Conservation (phyloP, 2,888 invertebrate genomes). For the Branchellion lobata region DNA sequence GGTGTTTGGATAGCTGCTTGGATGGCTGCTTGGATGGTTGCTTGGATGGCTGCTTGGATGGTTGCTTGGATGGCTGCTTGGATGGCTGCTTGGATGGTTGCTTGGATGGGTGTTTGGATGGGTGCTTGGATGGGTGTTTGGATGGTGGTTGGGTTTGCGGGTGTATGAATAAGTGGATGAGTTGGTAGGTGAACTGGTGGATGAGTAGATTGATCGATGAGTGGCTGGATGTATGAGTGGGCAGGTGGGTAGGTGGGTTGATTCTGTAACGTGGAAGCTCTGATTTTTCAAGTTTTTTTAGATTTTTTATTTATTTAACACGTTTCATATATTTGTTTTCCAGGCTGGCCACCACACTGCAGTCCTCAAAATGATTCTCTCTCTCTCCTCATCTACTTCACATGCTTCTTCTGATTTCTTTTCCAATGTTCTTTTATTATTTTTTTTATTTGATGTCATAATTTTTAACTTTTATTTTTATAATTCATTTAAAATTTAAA, state of each 20-base stretch:
- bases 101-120: background rate
- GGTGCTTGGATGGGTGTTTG: too few species aligned
- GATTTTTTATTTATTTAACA: too few species aligned
- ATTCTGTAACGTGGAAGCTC: background rate
- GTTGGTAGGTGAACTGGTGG: background rate
- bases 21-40: background rate
- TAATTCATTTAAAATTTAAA: too few species aligned
- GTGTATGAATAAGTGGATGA: background rate
- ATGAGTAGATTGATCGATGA: too few species aligned
- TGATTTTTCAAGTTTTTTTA: too few species aligned
- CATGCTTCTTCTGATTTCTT: background rate
- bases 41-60: background rate
- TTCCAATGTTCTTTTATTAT: background rate
- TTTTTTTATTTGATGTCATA: too few species aligned
- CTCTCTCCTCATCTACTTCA: background rate
- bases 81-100: background rate
- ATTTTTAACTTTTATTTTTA: too few species aligned
- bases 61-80: too few species aligned
- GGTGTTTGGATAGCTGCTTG: background rate
- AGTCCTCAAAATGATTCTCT: conserved; percentile 23
- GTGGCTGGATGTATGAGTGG: background rate
- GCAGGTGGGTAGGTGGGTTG: background rate
- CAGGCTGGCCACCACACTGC: conserved; percentile 41
- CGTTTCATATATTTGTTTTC: background rate
- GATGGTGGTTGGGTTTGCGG: too few species aligned